These are phyloP conservation scores for Hypotaenidia okinawae DNA, from an alignment of 2,797 vertebrate species.

Conservation along the genomic window DNA sequence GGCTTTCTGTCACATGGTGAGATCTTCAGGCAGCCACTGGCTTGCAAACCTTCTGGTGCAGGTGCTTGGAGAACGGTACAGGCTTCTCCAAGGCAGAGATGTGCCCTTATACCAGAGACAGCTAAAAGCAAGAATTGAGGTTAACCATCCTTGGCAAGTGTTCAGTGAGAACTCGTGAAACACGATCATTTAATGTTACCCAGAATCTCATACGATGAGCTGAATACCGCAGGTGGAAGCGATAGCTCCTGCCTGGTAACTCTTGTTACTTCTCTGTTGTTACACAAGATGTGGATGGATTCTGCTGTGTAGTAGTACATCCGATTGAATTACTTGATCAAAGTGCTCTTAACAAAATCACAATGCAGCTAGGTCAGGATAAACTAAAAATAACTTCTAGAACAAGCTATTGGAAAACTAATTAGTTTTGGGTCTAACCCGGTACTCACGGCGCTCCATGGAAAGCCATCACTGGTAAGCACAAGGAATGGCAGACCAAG, in stretches of 20 bases:
- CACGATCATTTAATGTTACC: background rate
- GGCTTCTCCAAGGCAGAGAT: background rate
- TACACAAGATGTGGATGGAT: background rate
- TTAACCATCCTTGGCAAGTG: background rate
- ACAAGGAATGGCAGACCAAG: background rate
- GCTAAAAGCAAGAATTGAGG: background rate
- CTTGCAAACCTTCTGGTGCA: background rate
- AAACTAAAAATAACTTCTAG: slow-evolving; percentile 62
- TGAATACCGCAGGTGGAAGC: background rate
- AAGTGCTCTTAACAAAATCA: slow-evolving; percentile 20
- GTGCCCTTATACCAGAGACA: background rate
- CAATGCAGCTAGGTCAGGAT: slow-evolving; percentile 50
- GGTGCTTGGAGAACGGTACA: background rate
- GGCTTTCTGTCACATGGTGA: background rate
- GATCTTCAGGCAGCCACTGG: background rate
- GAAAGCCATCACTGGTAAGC: background rate
- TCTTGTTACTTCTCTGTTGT: background rate
- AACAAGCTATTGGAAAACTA: slow-evolving; percentile 44
- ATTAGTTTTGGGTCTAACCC: slow-evolving; percentile 50
- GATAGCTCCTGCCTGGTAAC: background rate
- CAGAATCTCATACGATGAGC: background rate
- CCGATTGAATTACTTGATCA: background rate
- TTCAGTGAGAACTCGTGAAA: background rate
- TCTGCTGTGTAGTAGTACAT: background rate
- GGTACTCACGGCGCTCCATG: background rate